Conservation (phyloP, 2,888 invertebrate genomes). For the Ormyrus rosae region DNA sequence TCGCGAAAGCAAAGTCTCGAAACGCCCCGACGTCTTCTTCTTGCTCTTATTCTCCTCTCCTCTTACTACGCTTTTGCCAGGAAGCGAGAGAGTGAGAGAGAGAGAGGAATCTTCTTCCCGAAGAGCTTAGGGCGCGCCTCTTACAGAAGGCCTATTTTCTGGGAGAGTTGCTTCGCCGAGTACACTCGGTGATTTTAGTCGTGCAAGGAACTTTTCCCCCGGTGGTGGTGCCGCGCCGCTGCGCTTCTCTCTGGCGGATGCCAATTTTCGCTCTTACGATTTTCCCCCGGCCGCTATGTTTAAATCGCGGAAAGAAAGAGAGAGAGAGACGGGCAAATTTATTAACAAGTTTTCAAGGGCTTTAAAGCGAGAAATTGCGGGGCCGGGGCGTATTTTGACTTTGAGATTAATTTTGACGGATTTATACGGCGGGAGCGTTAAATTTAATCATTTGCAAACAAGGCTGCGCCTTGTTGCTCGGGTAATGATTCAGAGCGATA, state of each 20-base stretch:
- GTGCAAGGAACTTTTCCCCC: constrained; percentile 30
- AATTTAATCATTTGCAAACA: too few relatives aligned
- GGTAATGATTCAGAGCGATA: too few relatives aligned
- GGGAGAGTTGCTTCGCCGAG: constrained; percentile 53
- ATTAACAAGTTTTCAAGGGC: too few relatives aligned
- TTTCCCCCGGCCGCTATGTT: too few relatives aligned
- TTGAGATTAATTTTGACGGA: too few relatives aligned
- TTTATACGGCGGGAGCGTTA: too few relatives aligned
- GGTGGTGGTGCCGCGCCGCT: not conserved
- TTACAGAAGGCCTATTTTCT: constrained; percentile 57
- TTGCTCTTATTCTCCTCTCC: constrained; percentile 53
- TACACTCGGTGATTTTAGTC: constrained; percentile 45
- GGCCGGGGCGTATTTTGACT: too few relatives aligned
- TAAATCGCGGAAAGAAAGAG: too few relatives aligned
- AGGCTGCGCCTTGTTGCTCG: too few relatives aligned
- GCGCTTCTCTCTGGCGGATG: not conserved
- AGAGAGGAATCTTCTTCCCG: constrained; percentile 43
- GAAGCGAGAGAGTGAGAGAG: not conserved
- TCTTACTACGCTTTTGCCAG: constrained; percentile 56
- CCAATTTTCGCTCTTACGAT: not conserved
- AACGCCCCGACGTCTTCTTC: constrained; percentile 21
- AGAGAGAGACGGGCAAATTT: too few relatives aligned
- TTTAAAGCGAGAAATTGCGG: too few relatives aligned
- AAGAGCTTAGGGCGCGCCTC: constrained; percentile 53
- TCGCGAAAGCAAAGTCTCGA: constrained; percentile 9